Percentiles rank a stretch among this genome's conserved stretches.
Conservation (phyloP, 2,797 vertebrate species). For the Australoheros facetus region DNA sequence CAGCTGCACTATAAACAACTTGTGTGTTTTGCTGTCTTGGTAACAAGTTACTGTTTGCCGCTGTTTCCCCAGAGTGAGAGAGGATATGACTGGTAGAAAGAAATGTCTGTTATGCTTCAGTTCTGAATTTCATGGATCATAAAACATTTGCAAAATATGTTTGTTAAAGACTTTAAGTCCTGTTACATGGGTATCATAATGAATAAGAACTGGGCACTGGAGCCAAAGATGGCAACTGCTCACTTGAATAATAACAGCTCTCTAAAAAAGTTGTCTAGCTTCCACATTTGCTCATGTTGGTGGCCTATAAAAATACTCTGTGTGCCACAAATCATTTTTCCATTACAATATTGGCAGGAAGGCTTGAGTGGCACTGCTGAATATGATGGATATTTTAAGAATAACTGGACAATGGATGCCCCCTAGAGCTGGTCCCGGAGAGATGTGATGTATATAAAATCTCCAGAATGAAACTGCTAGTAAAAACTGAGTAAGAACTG, state of each 20-base stretch:
- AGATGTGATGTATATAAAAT: neutral
- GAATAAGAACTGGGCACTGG: neutral
- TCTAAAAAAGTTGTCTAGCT: neutral
- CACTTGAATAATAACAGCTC: neutral
- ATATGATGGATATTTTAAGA: neutral
- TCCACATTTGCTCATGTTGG: neutral
- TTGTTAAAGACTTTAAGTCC: slow-evolving; percentile 1
- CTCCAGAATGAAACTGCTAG: too few relatives aligned
- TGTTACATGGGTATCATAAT: neutral
- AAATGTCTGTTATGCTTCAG: neutral
- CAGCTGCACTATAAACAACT: neutral
- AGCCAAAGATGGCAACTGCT: neutral
- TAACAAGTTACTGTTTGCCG: neutral
- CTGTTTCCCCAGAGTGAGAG: neutral
- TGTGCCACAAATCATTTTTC: neutral
- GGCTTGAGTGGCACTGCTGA: neutral
- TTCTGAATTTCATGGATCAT: neutral
- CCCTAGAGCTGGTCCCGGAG: neutral
- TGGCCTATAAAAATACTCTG: neutral
- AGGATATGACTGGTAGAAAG: neutral
- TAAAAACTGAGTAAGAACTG: too few relatives aligned
- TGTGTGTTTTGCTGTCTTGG: neutral
- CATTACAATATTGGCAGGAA: neutral
- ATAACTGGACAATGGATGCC: neutral
- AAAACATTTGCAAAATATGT: neutral